Percentiles rank a stretch among this genome's conserved stretches.
Evolutionary conservation across 2,797 vertebrate species (phyloP).

Genomic region (Bradypodion pumilum): DNA sequence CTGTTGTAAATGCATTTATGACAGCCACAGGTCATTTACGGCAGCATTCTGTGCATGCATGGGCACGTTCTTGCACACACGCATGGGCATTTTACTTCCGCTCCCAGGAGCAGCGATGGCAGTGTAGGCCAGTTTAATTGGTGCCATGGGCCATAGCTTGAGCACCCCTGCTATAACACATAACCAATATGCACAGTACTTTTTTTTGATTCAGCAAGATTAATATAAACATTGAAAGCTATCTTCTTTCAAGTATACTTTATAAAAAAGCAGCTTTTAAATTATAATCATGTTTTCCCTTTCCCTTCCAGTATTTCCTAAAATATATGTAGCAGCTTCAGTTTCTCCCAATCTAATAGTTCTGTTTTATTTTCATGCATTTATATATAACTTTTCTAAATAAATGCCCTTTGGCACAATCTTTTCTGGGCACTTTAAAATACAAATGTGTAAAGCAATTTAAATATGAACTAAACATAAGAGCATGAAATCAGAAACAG

Average conservation of each 20-base stretch:
- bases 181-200: background rate
- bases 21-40: too few relatives aligned
- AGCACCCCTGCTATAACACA: too few relatives aligned
- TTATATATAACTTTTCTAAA: background rate
- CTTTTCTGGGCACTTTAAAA: background rate
- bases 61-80: too few relatives aligned
- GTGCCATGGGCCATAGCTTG: too few relatives aligned
- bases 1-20: too few relatives aligned
- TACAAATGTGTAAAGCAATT: background rate
- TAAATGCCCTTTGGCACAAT: background rate
- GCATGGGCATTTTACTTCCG: too few relatives aligned
- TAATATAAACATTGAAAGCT: background rate
- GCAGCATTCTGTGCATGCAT: too few relatives aligned
- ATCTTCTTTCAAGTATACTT: background rate
- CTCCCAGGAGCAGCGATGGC: too few relatives aligned
- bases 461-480: background rate
- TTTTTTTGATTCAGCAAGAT: background rate
- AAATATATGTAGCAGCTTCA: background rate
- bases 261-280: background rate
- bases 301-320: background rate
- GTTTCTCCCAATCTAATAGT: background rate
- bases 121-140: too few relatives aligned
- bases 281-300: background rate
- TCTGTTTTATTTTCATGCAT: background rate
- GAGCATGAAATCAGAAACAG: background rate